Conservation (phyloP, 2,113 vertebrate genomes). For the Lethenteron camtschaticum region DNA sequence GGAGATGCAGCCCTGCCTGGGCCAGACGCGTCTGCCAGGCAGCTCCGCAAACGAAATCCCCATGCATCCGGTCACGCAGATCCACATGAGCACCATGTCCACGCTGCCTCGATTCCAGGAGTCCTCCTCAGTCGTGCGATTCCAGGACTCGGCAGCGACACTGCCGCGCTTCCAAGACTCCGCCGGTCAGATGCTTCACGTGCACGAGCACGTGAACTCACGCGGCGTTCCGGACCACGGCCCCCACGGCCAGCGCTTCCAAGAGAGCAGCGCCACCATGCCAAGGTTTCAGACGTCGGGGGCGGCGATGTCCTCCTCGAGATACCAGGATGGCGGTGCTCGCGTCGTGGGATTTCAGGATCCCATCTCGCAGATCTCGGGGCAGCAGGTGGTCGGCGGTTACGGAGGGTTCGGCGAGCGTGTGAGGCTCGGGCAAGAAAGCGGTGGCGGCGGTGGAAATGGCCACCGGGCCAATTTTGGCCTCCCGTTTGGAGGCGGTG, state of each 20-base stretch:
- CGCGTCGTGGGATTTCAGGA: too few species aligned
- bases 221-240: background rate
- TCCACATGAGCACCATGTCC: background rate
- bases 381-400: too few species aligned
- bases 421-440: too few species aligned
- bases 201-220: too few species aligned
- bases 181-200: background rate
- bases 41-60: background rate
- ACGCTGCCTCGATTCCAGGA: slow-evolving; percentile 2
- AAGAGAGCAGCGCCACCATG: background rate
- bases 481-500: too few species aligned
- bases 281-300: background rate
- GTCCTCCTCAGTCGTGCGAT: background rate
- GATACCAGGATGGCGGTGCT: too few species aligned
- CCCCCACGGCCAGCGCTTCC: background rate
- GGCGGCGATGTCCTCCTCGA: too few species aligned
- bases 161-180: slow-evolving; percentile 2
- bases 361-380: too few species aligned
- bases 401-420: too few species aligned
- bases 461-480: too few species aligned
- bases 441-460: too few species aligned
- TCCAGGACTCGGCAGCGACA: background rate
- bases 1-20: slow-evolving; percentile 3
- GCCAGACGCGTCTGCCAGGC: slow-evolving; percentile 3
- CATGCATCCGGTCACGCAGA: background rate